phyloP scores from a whole-genome alignment of 2,888 invertebrate species.

The Xylocampa areola region DNA sequence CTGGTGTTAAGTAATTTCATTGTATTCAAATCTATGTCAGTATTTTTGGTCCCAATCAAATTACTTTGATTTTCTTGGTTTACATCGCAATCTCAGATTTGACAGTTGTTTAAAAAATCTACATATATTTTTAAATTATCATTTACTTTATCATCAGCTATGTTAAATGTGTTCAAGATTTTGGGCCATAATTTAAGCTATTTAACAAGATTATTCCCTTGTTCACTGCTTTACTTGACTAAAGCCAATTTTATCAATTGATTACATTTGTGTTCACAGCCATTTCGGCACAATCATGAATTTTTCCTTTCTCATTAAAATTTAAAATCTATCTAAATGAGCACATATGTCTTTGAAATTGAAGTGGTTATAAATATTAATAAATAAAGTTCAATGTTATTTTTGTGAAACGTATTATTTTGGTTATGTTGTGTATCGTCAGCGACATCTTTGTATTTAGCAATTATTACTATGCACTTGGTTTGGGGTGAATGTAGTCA shows the following conservation, averaged over 20 bases:
- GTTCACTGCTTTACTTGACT: not conserved
- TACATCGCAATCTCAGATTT: slow-evolving; percentile 9
- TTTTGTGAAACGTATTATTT: slow-evolving; percentile 45
- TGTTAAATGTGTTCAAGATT: no score
- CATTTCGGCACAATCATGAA: slow-evolving; percentile 14
- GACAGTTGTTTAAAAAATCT: no score
- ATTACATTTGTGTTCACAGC: slow-evolving; percentile 23
- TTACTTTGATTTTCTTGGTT: slow-evolving; percentile 12
- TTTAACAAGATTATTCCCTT: not conserved
- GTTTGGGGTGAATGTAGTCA: slow-evolving; percentile 88
- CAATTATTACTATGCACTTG: slow-evolving; percentile 80
- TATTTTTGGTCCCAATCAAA: slow-evolving; percentile 36
- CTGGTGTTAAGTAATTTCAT: slow-evolving; percentile 66
- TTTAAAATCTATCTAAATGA: slow-evolving; percentile 37
- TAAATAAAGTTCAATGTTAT: slow-evolving; percentile 28
- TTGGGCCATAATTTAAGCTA: no score
- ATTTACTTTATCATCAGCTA: no score
- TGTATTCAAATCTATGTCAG: slow-evolving; percentile 38
- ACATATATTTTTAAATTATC: no score
- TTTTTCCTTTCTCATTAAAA: slow-evolving; percentile 15
- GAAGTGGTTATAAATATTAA: slow-evolving; percentile 35
- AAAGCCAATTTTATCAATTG: slow-evolving; percentile 15
- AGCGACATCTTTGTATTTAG: slow-evolving; percentile 70
- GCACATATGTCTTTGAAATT: slow-evolving; percentile 35
- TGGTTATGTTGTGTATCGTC: slow-evolving; percentile 53